These are phyloP conservation scores for Notothenia coriiceps DNA, from an alignment of 2,113 vertebrate genomes.

Conservation along the genomic window DNA sequence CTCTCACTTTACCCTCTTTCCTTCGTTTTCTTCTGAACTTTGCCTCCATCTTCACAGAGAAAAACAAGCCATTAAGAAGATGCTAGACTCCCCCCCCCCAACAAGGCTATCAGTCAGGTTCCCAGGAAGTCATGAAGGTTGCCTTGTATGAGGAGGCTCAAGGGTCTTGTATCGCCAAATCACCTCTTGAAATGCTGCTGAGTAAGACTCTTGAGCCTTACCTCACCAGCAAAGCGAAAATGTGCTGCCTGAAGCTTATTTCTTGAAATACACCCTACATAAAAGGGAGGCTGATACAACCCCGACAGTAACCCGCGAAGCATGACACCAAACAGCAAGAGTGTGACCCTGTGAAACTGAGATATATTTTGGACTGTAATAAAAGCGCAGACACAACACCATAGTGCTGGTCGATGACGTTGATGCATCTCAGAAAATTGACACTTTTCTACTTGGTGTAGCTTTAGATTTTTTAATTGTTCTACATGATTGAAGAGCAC, in stretches of 20 bases:
- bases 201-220: not conserved
- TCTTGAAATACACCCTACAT: conserved; percentile 6
- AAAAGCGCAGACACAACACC: not conserved
- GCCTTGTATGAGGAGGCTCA: not conserved
- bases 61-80: not conserved
- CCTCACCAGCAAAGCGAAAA: not conserved
- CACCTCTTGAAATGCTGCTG: conserved; percentile 3
- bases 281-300: conserved; percentile 9
- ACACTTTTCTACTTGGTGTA: not conserved
- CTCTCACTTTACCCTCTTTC: not conserved
- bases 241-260: not conserved
- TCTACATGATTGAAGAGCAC: too few species aligned
- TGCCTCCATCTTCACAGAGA: not conserved
- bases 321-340: conserved; percentile 15
- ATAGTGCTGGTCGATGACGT: conserved; percentile 11
- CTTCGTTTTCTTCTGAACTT: not conserved
- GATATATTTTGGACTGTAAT: conserved; percentile 30
- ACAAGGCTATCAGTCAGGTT: not conserved
- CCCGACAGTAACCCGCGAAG: not conserved
- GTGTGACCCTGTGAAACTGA: conserved; percentile 23
- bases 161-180: not conserved
- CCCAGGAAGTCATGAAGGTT: not conserved
- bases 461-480: not conserved
- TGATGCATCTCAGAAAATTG: conserved; percentile 10
- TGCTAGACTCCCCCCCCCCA: not conserved